Percentiles rank a stretch among this genome's conserved stretches.
Evolutionary conservation across 2,113 vertebrate species (phyloP).

Genomic region (Dasyurus viverrinus): DNA sequence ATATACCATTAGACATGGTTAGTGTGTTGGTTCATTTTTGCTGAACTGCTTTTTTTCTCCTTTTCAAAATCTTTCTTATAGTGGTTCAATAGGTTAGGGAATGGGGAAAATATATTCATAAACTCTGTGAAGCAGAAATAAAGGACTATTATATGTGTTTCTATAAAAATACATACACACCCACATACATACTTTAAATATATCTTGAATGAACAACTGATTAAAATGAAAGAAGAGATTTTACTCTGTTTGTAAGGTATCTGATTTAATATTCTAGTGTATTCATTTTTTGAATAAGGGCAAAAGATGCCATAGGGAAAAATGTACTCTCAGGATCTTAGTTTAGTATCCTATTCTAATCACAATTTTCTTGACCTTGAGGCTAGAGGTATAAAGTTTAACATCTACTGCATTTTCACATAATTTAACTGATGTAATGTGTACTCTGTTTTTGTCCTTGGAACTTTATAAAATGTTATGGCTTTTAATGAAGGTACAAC

Average conservation of each 20-base stretch:
- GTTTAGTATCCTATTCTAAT: background rate
- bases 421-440: slow-evolving; percentile 40
- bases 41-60: background rate
- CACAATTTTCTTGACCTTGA: slow-evolving; percentile 55
- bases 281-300: slow-evolving; percentile 46
- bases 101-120: background rate
- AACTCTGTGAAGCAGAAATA: background rate
- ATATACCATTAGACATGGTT: background rate
- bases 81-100: background rate
- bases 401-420: background rate
- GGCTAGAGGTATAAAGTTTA: background rate
- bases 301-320: slow-evolving; percentile 36
- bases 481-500: background rate
- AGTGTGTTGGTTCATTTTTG: background rate
- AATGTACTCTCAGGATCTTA: slow-evolving; percentile 48
- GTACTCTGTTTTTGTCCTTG: background rate
- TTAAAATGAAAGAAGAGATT: background rate
- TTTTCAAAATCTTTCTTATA: background rate
- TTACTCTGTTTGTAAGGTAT: slow-evolving; percentile 2
- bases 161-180: slow-evolving; percentile 52
- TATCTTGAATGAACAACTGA: background rate
- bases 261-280: slow-evolving; percentile 55
- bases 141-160: slow-evolving; percentile 11
- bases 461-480: background rate
- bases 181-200: slow-evolving; percentile 40